Evolutionary conservation across 2,797 vertebrate genomes (phyloP), one percentile per base, ranked within the genome.

Genomic region (Adelosebastes latens): DNA sequence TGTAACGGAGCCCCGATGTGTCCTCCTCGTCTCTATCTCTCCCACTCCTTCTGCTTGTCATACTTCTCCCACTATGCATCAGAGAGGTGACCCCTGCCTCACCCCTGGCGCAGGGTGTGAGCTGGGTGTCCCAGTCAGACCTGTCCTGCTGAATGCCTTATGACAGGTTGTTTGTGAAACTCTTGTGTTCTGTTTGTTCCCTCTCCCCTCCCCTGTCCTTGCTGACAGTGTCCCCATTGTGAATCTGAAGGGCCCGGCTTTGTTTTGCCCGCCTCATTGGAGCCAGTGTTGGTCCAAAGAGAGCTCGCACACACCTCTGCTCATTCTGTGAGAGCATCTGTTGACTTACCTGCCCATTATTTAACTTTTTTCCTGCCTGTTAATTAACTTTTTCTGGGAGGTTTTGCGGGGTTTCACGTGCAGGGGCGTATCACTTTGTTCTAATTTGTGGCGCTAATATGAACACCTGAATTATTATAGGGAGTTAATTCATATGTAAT

Each of bases 81-180:
- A 63, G 64, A 72, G 71, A 53, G 73, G 14, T 92, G 92, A 93
- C 94, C 93, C 80, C 74, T 49, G 75, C 69, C 69, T 93, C 83
- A 92, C 87, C 91, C 75, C 34, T 3, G 53, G 61, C 22, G 18
- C 82, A 74, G 88, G 87, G 89, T 77, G 90, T 81, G 89, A 90
- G 89, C 86, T 31, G 72, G 81, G 72, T 55, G 81, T 89, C 86
- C 84, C 84, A 79, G 90, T 92, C 89, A 73, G 84, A 92, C 92
- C 89, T 94, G 94, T 94, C 93, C 91, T 75, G 72, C 86, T 93
- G 90, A 95, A 96, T 93, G 86, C 91, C 88, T 93, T 86, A 69
- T 93, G 94, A 94, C 92, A 94, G 91, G 86, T 94, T 96, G 94
- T 95, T 94, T 94, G 94, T 93, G 92, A 91, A 94, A 89, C 91